These are phyloP conservation scores for Hippocampus zosterae DNA, from an alignment of 2,113 vertebrate species.

Conservation along the genomic window DNA sequence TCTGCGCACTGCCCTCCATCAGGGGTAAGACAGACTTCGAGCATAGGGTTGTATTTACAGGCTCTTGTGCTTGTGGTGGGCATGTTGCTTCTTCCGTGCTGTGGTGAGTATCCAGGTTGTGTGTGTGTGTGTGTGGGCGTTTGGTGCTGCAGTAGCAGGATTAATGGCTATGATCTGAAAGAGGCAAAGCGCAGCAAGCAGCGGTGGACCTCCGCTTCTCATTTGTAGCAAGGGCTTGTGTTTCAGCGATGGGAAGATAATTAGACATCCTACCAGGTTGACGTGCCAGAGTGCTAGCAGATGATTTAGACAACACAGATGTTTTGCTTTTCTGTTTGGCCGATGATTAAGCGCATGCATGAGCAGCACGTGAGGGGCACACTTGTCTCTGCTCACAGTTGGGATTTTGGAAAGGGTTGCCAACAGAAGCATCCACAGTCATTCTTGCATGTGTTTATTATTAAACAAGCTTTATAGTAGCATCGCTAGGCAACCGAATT, in stretches of 20 bases:
- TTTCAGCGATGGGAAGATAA: slow-evolving; percentile 15
- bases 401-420: not conserved
- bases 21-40: slow-evolving; percentile 40
- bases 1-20: slow-evolving; percentile 62
- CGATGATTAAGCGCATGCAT: slow-evolving; percentile 1
- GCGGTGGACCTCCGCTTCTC: slow-evolving; percentile 45
- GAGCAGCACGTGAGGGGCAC: not conserved
- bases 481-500: not conserved
- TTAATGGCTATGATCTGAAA: slow-evolving; percentile 68
- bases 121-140: slow-evolving; percentile 47
- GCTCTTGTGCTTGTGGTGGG: slow-evolving; percentile 51
- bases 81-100: slow-evolving; percentile 63
- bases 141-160: slow-evolving; percentile 58
- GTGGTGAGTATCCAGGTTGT: slow-evolving; percentile 55
- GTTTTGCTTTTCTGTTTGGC: slow-evolving; percentile 23
- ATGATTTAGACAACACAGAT: slow-evolving; percentile 37
- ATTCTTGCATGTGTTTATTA: not conserved
- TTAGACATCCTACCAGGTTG: slow-evolving; percentile 16
- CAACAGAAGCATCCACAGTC: not conserved
- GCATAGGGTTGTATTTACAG: slow-evolving; percentile 45
- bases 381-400: slow-evolving; percentile 1
- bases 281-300: slow-evolving; percentile 33
- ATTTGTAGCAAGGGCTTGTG: slow-evolving; percentile 28
- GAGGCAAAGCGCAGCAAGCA: slow-evolving; percentile 35
- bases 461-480: not conserved